Conservation (phyloP, 2,797 vertebrate species). For the Tinamus major region DNA sequence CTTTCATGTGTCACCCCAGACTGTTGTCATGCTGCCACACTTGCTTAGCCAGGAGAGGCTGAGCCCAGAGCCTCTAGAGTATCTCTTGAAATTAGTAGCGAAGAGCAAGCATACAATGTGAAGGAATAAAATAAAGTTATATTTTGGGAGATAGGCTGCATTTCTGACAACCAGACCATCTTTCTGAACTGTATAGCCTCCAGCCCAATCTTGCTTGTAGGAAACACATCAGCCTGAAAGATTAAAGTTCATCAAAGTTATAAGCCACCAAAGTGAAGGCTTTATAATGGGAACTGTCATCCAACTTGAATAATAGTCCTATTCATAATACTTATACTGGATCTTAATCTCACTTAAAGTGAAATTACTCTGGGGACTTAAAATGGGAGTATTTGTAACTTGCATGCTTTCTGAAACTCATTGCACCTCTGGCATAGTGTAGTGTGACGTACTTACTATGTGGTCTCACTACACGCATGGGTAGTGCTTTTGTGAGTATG, state of each 20-base stretch:
- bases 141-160: constrained; percentile 27
- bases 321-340: constrained; percentile 59
- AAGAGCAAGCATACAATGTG: background rate
- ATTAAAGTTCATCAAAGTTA: constrained; percentile 68
- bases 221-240: constrained; percentile 5
- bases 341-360: constrained; percentile 65
- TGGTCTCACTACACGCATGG: fast-evolving
- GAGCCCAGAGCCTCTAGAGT: background rate
- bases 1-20: background rate
- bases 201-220: constrained; percentile 13
- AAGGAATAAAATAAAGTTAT: constrained; percentile 21
- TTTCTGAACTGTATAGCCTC: constrained; percentile 22
- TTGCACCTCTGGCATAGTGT: background rate
- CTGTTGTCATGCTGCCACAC: background rate
- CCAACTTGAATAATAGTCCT: constrained; percentile 45
- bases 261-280: constrained; percentile 23
- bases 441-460: background rate
- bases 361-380: constrained; percentile 43
- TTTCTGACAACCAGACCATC: constrained; percentile 29
- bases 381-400: constrained; percentile 54
- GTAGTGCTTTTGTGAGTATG: background rate
- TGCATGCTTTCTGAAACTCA: constrained; percentile 17
- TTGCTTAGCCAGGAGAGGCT: background rate
- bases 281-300: constrained; percentile 59
- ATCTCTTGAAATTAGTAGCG: background rate